Base-by-base conservation (phyloP, 1,140 invertebrate genomes). In the Drosophila setifemur region DNA sequence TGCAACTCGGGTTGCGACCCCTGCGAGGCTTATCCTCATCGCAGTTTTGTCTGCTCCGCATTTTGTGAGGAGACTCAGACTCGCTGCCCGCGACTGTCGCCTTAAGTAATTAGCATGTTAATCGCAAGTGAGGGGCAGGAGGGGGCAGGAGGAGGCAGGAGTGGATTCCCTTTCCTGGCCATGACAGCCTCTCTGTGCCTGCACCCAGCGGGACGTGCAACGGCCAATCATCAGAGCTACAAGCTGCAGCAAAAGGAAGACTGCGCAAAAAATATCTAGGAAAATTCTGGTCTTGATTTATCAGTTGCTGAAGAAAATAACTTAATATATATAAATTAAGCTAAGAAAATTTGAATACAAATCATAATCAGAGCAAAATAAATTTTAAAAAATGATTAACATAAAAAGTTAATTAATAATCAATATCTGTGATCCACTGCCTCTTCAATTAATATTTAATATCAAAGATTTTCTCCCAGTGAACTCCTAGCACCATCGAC, bases 81-180 rank as follows among this genome's bases (percentile, higher is more conserved):
- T 33, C 28, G 12, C 58, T 45, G 33, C 16, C 33, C 29, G n/a
- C 50, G 37, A 25, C 49, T 54, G 69, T 53, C 63, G 63, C 57
- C 72, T 85, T 82, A 85, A 85, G 78, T 82, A 82, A 82, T 82
- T 82, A 82, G 74, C 78, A 85, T 73, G 69, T 60, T 49, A 33
- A 49, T 29, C 57, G 57, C 42, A 7, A 23, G 52, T 3, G 19
- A 21, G 53, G 19, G 4, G 7, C 23, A 9, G 39, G 21, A 18
- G 48, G 4, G n/a, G 16, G 29, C 23, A 19, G 35, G 35, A 14
- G 12, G 31, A 21, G 43, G n/a, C 9, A 14, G 23, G 33, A 21
- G 42, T 12, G 25, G 33, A 14, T 11, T 35, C 21, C 40, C 23
- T 16, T 11, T 5, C 6, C 48, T 63, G 61, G 16, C 52, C 16